phyloP scores from a whole-genome alignment of 2,113 vertebrate species.

The Serilophus lunatus region DNA sequence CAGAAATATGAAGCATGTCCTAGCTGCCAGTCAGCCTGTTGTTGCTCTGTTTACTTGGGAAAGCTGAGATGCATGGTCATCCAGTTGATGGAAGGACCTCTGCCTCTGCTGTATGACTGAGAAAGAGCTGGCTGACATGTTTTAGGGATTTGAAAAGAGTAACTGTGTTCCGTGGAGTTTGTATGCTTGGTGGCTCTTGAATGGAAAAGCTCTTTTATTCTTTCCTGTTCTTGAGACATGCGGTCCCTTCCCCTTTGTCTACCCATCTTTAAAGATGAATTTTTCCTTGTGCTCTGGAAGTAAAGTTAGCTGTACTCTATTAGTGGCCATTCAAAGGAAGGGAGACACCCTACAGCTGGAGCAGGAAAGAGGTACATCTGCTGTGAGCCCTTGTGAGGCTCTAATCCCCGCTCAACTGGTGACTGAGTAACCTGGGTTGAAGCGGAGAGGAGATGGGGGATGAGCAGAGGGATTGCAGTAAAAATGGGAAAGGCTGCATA shows the following conservation, averaged over 20 bases:
- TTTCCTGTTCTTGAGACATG: not conserved
- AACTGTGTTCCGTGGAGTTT: not conserved
- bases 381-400: not conserved
- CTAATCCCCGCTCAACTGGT: not conserved
- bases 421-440: not conserved
- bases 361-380: not conserved
- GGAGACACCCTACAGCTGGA: not conserved
- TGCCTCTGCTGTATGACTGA: not conserved
- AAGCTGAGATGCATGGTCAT: not conserved
- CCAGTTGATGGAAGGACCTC: rapidly evolving
- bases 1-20: not conserved
- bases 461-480: not conserved
- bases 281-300: not conserved
- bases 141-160: not conserved
- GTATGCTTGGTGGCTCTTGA: not conserved
- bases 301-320: not conserved
- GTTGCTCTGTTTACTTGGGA: not conserved
- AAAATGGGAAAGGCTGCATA: not conserved
- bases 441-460: rapidly evolving
- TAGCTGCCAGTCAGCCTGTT: not conserved
- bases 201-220: not conserved
- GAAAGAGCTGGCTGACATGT: not conserved
- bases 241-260: not conserved
- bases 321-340: not conserved
- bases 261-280: not conserved